Percentiles rank a stretch among this genome's conserved stretches.
These are phyloP conservation scores for Peromyscus nudipes DNA, from an alignment of 2,797 vertebrate species.

Conservation along the genomic window DNA sequence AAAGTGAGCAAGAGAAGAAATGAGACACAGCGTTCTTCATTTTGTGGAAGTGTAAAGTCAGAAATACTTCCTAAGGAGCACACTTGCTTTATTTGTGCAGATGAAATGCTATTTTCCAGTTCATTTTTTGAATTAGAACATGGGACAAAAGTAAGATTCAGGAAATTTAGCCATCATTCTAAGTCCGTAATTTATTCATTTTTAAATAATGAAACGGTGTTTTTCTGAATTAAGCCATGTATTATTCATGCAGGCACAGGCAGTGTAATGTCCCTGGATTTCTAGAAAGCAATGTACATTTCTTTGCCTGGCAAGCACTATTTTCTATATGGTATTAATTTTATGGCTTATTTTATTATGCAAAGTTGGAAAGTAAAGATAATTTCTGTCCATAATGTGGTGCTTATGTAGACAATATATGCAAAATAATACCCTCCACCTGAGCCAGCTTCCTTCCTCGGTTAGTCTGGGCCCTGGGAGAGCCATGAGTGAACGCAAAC, in stretches of 20 bases:
- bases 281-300: constrained; percentile 79
- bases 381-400: constrained; percentile 79
- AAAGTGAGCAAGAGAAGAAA: constrained; percentile 78
- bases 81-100: constrained; percentile 72
- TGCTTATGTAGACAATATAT: constrained; percentile 76
- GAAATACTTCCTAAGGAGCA: constrained; percentile 23
- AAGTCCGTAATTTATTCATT: constrained; percentile 85
- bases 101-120: constrained; percentile 64
- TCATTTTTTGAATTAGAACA: constrained; percentile 78
- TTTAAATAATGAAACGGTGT: constrained; percentile 84
- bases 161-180: constrained; percentile 82
- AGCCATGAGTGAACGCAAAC: constrained; percentile 74
- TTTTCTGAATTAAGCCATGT: constrained; percentile 85
- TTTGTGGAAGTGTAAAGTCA: constrained; percentile 72
- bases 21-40: constrained; percentile 74
- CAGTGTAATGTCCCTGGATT: constrained; percentile 81
- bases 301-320: constrained; percentile 82
- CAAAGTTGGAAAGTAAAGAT: constrained; percentile 83
- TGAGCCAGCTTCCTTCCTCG: constrained; percentile 63
- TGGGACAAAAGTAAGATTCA: constrained; percentile 76
- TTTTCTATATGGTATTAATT: constrained; percentile 85
- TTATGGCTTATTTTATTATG: constrained; percentile 85
- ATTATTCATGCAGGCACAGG: constrained; percentile 83
- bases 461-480: constrained; percentile 67
- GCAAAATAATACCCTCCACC: constrained; percentile 75